These are phyloP conservation scores for human (Homo sapiens) DNA, from an alignment of 2,113 vertebrate genomes.

Conservation along the genomic window DNA sequence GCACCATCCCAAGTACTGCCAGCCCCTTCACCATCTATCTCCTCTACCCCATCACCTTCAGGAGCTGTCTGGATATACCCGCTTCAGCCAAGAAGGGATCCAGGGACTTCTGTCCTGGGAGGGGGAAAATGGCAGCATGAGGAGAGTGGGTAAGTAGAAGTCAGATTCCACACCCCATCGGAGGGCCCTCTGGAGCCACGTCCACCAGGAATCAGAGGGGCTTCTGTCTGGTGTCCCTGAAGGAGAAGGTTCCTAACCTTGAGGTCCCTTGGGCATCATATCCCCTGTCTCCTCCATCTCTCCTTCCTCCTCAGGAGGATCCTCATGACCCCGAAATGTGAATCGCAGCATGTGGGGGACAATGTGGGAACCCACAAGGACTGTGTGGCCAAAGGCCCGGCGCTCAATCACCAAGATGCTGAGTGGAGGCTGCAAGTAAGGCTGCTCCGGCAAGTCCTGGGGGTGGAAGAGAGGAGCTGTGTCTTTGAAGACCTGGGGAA, in stretches of 20 bases:
- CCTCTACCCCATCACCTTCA: conserved; percentile 40
- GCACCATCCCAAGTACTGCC: neutral
- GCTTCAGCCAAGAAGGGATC: neutral
- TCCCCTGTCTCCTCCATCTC: conserved; percentile 79
- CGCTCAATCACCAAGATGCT: conserved; percentile 93
- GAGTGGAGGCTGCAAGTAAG: conserved; percentile 95
- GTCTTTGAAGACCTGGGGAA: neutral
- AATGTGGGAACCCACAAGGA: conserved; percentile 91
- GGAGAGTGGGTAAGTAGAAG: neutral
- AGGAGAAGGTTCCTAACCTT: conserved; percentile 73
- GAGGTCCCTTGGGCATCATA: neutral
- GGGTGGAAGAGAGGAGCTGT: neutral
- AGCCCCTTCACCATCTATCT: too few species aligned
- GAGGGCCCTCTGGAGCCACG: neutral
- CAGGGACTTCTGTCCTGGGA: conserved; percentile 29
- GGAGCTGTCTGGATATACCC: neutral
- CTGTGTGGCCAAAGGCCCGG: conserved; percentile 89
- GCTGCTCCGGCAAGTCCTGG: conserved; percentile 93
- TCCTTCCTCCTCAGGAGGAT: conserved; percentile 82
- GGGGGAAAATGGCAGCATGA: neutral
- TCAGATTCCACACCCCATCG: neutral
- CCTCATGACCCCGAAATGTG: conserved; percentile 83
- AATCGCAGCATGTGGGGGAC: conserved; percentile 92
- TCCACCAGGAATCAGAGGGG: neutral
- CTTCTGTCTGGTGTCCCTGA: neutral